A percentile compares a stretch with the other conserved stretches of the same genome.
Evolutionary conservation across 1,140 invertebrate species (phyloP).

Genomic region (Lysiphlebus fabarum): DNA sequence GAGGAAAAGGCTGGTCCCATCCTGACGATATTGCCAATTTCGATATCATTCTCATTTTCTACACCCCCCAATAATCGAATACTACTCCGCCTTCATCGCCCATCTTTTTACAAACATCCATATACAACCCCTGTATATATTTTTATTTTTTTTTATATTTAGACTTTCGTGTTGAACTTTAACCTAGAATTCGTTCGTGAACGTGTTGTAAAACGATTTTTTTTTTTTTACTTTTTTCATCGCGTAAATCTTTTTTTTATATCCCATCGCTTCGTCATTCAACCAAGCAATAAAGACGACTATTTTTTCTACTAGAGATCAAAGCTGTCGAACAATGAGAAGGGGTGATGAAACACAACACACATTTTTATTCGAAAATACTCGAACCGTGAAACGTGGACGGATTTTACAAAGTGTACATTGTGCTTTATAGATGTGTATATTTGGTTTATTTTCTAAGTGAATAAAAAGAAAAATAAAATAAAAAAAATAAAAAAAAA

Average conservation of each 20-base stretch:
- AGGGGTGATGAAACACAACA: too few species aligned
- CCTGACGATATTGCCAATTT: constrained; percentile 41
- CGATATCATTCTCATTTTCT: constrained; percentile 39
- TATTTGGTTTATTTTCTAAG: too few species aligned
- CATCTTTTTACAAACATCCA: neutral
- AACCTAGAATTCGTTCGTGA: constrained; percentile 6
- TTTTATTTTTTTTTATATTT: neutral
- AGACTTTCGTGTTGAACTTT: constrained; percentile 2
- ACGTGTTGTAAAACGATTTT: constrained; percentile 4
- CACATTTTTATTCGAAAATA: too few species aligned
- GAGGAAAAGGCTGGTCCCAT: constrained; percentile 6
- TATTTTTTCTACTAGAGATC: constrained; percentile 13
- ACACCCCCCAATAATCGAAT: constrained; percentile 20
- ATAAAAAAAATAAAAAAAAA: too few species aligned
- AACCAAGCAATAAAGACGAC: constrained; percentile 13
- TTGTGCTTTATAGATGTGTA: too few species aligned
- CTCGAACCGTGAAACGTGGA: too few species aligned
- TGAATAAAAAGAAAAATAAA: too few species aligned
- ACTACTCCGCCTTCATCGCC: constrained; percentile 4
- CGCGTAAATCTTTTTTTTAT: neutral
- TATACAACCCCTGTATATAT: neutral
- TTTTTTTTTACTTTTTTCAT: neutral
- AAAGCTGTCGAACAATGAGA: neutral
- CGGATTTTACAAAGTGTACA: too few species aligned
- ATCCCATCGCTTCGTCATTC: neutral